Base-by-base conservation (phyloP, 2,888 invertebrate species). In the Rhimphoctona megacephalus region DNA sequence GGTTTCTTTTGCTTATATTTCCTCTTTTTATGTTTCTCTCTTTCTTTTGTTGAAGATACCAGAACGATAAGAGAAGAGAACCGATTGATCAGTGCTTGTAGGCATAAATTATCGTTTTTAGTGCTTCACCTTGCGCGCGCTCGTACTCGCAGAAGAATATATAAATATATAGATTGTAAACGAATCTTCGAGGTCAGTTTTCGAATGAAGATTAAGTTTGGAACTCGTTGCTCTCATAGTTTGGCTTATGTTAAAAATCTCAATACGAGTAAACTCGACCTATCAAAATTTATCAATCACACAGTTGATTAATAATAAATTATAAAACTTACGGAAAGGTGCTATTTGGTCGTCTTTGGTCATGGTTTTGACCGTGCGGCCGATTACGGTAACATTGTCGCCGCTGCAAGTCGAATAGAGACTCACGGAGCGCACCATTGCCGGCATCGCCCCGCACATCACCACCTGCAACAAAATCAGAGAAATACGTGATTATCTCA, bases 371-470 rank as follows among this genome's bases (percentile, higher is more conserved):
- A 96, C 95, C 94, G 96, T 95, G 95, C 96, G 96, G 95, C 95
- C 95, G 94, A 95, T 95, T 92, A 96, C 96, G 95, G 96, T 96
- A 95, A 96, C 95, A 95, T 96, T 96, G 94, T 95, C 95, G 95
- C 96, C 95, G 93, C 96, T 96, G 95, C 96, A 96, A 95, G 95
- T 95, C 95, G 95, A 96, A 96, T 96, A 96, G 93, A 96, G 96
- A 94, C 96, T 96, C 94, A 96, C 96, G 94, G 96, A 96, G 95
- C 96, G 96, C 95, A 96, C 96, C 96, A 96, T 96, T 95, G 96
- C 96, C 95, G 96, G 96, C 95, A 96, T 96, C 95, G 96, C 96
- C 95, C 96, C 96, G 96, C 96, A 96, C 95, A 96, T 96, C 96
- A 96, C 96, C 96, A 96, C 96, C 96, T 96, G 94, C 46, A 93